Conservation (phyloP, 2,888 invertebrate species). For the Sthenelais limicola region DNA sequence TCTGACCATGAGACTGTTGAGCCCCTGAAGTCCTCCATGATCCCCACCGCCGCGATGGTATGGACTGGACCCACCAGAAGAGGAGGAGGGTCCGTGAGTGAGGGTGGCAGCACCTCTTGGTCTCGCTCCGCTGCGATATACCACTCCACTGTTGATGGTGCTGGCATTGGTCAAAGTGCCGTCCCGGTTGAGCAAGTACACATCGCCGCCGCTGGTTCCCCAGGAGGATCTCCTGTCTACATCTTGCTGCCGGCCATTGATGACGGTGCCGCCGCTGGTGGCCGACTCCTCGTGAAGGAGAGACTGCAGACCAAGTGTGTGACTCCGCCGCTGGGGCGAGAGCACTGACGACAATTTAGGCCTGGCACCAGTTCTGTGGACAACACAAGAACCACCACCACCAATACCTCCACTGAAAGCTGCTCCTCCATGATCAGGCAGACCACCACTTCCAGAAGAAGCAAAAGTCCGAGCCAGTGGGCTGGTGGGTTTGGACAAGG, state of each 20-base stretch:
- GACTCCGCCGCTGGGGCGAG: background rate
- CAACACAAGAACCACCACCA: no score
- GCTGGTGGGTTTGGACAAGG: constrained; percentile 13
- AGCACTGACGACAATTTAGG: background rate
- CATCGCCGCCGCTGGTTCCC: no score
- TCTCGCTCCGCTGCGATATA: background rate
- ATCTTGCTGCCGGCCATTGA: background rate
- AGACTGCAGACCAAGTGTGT: background rate
- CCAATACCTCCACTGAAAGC: background rate
- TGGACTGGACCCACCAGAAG: background rate
- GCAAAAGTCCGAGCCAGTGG: constrained; percentile 13
- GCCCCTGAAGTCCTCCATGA: background rate
- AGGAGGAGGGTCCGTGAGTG: no score
- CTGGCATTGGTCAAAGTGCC: constrained; percentile 9
- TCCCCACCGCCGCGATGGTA: background rate
- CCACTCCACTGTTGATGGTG: background rate
- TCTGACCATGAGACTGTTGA: constrained; percentile 18
- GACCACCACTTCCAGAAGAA: background rate
- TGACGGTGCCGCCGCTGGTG: constrained; percentile 22
- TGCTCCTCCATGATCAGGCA: background rate
- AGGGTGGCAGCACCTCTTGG: no score
- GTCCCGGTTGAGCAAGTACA: constrained; percentile 7
- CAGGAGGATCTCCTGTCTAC: no score
- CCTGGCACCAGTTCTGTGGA: constrained; percentile 19
- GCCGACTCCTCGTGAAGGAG: constrained; percentile 11